A percentile compares a stretch with the other conserved stretches of the same genome.
These are phyloP conservation scores for Atractosteus spatula DNA, from an alignment of 2,113 vertebrate species.

Conservation along the genomic window DNA sequence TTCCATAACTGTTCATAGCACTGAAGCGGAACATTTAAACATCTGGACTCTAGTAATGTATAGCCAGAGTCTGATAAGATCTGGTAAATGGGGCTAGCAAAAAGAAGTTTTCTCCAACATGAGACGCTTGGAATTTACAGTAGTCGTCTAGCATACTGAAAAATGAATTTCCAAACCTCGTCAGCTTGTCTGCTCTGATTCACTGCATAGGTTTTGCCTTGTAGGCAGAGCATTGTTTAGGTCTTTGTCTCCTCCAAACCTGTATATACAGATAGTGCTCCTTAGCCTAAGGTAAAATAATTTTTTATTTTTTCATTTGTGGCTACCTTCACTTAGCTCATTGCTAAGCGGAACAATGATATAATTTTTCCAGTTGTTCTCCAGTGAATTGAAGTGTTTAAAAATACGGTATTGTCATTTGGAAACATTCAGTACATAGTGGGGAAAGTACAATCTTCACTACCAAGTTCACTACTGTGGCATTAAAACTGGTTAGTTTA, in stretches of 20 bases:
- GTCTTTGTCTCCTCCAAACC: slow-evolving; percentile 27
- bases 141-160: slow-evolving; percentile 23
- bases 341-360: background rate
- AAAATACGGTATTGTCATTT: no score
- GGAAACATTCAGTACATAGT: no score
- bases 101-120: slow-evolving; percentile 21
- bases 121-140: slow-evolving; percentile 25
- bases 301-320: slow-evolving; percentile 12
- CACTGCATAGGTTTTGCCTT: slow-evolving; percentile 24
- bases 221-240: slow-evolving; percentile 37
- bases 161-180: slow-evolving; percentile 16
- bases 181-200: slow-evolving; percentile 25
- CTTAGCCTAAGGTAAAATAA: background rate
- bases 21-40: slow-evolving; percentile 56
- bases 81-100: slow-evolving; percentile 22
- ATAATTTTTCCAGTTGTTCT: no score
- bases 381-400: no score
- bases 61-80: slow-evolving; percentile 17
- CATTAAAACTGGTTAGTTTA: no score
- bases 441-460: no score
- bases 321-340: background rate
- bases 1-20: slow-evolving; percentile 58
- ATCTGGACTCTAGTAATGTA: background rate
- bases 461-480: no score
- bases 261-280: slow-evolving; percentile 24